Evolutionary conservation across 2,113 vertebrate genomes (phyloP).

Genomic region (Rhizomys pruinosus): DNA sequence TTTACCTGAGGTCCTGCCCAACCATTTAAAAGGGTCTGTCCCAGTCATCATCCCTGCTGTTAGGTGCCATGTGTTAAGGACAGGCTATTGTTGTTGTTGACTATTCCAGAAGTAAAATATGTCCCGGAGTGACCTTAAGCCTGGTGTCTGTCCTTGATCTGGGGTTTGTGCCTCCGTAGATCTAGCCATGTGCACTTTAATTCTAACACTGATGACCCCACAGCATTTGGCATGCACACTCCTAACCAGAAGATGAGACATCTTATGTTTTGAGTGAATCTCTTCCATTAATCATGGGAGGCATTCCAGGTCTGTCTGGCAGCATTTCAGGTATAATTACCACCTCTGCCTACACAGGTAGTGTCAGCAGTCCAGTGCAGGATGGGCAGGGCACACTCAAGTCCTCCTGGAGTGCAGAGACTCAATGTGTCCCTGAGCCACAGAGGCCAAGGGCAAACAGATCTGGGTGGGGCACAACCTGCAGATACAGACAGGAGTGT

Average conservation of each 20-base stretch:
- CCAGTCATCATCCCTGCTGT: too few species aligned
- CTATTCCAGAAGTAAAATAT: too few species aligned
- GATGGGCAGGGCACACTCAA: not conserved
- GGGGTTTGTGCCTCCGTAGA: too few species aligned
- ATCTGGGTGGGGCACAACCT: not conserved
- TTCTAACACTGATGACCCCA: too few species aligned
- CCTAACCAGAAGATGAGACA: slow-evolving; percentile 65
- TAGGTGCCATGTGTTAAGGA: too few species aligned
- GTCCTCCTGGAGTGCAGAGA: slow-evolving; percentile 22
- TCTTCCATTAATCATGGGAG: slow-evolving; percentile 48
- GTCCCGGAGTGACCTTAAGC: too few species aligned
- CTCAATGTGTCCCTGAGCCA: not conserved
- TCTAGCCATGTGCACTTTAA: too few species aligned
- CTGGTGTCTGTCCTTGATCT: too few species aligned
- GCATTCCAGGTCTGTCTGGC: slow-evolving; percentile 36
- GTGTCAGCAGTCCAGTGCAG: slow-evolving; percentile 52
- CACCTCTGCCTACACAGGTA: slow-evolving; percentile 13
- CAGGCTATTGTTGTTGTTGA: too few species aligned
- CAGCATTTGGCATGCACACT: too few species aligned
- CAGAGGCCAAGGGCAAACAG: not conserved
- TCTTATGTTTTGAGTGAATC: slow-evolving; percentile 58
- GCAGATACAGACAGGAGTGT: not conserved
- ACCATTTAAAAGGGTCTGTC: too few species aligned
- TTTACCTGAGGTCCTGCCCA: too few species aligned
- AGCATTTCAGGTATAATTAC: slow-evolving; percentile 49